Evolutionary conservation across 2,888 invertebrate species (phyloP).

Genomic region (Podotricha telesiphe): DNA sequence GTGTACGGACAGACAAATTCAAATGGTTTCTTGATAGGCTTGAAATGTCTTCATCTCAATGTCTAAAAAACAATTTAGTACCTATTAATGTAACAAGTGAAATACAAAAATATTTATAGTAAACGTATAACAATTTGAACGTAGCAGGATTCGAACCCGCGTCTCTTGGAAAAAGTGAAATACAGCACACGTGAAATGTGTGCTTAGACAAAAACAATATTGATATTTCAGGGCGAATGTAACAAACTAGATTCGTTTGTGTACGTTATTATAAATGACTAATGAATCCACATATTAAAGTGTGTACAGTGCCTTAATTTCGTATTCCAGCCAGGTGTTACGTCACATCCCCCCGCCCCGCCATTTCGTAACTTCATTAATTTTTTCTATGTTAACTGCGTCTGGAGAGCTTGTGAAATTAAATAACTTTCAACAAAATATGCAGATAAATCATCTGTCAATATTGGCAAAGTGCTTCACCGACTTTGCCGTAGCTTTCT

Average conservation of each 20-base stretch:
- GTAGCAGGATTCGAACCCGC: too few relatives aligned
- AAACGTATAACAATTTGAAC: too few relatives aligned
- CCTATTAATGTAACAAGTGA: too few relatives aligned
- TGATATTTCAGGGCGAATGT: too few relatives aligned
- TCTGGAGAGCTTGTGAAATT: constrained; percentile 45
- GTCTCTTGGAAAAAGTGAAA: too few relatives aligned
- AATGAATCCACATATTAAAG: background rate
- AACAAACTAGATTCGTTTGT: background rate
- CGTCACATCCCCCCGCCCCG: constrained; percentile 29
- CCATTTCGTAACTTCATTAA: constrained; percentile 40
- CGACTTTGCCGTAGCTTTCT: background rate
- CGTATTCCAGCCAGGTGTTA: constrained; percentile 30
- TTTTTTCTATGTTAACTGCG: constrained; percentile 47
- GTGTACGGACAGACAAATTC: too few relatives aligned
- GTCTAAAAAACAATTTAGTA: too few relatives aligned
- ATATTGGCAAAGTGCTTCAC: background rate
- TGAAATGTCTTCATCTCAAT: too few relatives aligned
- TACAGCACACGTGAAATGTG: too few relatives aligned
- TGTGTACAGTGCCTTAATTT: constrained; percentile 24
- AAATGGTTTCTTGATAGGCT: too few relatives aligned
- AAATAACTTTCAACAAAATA: constrained; percentile 32
- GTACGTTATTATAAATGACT: background rate
- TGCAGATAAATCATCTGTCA: constrained; percentile 12
- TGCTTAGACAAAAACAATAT: too few relatives aligned
- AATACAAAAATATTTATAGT: too few relatives aligned